These are phyloP conservation scores for Augochlorella aurata DNA, from an alignment of 2,888 invertebrate species.

Conservation along the genomic window DNA sequence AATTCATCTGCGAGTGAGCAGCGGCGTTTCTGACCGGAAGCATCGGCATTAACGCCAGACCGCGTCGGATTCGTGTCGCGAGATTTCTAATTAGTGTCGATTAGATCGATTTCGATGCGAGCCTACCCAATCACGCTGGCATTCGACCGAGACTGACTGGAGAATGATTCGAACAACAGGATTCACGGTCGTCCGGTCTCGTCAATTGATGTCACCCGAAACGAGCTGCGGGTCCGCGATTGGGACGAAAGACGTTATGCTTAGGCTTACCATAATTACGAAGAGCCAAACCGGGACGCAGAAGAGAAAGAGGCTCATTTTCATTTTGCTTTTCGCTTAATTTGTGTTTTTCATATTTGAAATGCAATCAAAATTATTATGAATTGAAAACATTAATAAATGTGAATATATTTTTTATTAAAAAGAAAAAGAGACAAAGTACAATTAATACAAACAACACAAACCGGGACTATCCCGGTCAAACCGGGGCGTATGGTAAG, in stretches of 20 bases:
- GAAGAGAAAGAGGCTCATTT: too few relatives aligned
- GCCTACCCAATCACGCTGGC: not conserved
- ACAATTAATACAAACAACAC: too few relatives aligned
- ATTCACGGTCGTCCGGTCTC: not conserved
- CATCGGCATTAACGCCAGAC: slow-evolving; percentile 44
- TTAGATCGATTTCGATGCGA: slow-evolving; percentile 55
- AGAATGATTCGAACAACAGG: slow-evolving; percentile 12
- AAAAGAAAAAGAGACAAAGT: too few relatives aligned
- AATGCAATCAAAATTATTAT: too few relatives aligned
- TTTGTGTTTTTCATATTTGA: too few relatives aligned
- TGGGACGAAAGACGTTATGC: not conserved
- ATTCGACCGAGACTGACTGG: not conserved
- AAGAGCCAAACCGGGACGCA: too few relatives aligned
- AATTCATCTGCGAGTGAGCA: not conserved
- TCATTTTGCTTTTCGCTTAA: too few relatives aligned
- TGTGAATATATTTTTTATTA: too few relatives aligned
- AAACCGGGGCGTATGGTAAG: too few relatives aligned
- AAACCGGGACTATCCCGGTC: too few relatives aligned
- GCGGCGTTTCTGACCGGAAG: slow-evolving; percentile 41
- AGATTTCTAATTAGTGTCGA: slow-evolving; percentile 64
- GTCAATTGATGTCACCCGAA: slow-evolving; percentile 2
- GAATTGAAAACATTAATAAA: too few relatives aligned
- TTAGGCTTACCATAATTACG: too few relatives aligned
- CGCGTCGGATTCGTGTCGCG: slow-evolving; percentile 41
- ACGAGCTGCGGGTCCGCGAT: not conserved